A percentile compares a stretch with the other conserved stretches of the same genome.
Conservation (phyloP, 2,797 vertebrate genomes). For the Manis crassicaudata region DNA sequence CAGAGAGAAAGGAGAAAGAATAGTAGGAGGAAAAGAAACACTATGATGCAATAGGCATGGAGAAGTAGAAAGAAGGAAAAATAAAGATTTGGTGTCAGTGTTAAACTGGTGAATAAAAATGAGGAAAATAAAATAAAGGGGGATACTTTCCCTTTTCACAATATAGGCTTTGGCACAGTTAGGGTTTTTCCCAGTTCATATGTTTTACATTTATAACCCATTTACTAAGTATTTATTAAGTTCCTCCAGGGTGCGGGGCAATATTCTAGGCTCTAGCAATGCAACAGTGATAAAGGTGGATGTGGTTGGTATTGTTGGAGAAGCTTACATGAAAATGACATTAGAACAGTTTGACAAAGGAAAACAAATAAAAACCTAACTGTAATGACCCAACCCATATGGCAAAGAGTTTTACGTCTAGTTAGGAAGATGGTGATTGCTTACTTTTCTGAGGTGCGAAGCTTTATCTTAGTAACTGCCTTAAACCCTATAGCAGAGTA, state of each 20-base stretch:
- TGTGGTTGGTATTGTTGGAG: neutral
- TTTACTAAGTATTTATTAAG: neutral
- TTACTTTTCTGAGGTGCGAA: neutral
- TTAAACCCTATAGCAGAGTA: neutral
- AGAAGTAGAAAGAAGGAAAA: neutral
- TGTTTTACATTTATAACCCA: neutral
- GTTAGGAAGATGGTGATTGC: neutral
- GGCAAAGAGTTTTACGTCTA: neutral
- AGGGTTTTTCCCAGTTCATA: neutral
- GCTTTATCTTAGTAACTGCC: neutral
- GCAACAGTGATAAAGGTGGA: neutral
- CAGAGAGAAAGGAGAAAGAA: neutral
- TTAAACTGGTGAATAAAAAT: neutral
- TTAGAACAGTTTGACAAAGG: neutral
- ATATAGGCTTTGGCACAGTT: neutral
- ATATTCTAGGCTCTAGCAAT: neutral
- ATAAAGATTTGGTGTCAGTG: neutral
- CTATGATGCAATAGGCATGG: rapidly evolving
- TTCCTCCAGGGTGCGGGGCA: neutral
- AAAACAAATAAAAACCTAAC: neutral
- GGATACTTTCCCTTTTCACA: neutral
- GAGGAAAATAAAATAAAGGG: neutral
- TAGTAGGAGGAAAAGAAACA: too few species aligned
- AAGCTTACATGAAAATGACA: neutral
- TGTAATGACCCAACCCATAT: rapidly evolving